Percentiles rank a stretch among this genome's conserved stretches.
These are phyloP conservation scores for rabbit (Oryctolagus cuniculus) DNA, from an alignment of 2,113 vertebrate species.

Conservation along the genomic window mOryCun1.1 NC_091444.1:10545501-10546000, in stretches of 20 bases:
- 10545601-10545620: too few relatives aligned
- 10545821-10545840: background rate
- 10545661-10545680: background rate
- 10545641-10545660: background rate
- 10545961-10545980: too few relatives aligned
- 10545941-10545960: too few relatives aligned
- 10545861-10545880: background rate
- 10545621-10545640: too few relatives aligned
- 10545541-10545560: too few relatives aligned
- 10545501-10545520: too few relatives aligned
- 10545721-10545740: background rate
- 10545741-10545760: background rate
- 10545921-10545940: background rate
- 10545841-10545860: background rate
- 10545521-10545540: too few relatives aligned
- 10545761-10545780: background rate
- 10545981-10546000: too few relatives aligned
- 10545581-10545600: too few relatives aligned
- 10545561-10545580: too few relatives aligned
- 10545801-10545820: too few relatives aligned
- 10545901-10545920: background rate
- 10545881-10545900: background rate
- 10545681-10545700: background rate
- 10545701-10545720: background rate
- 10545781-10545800: background rate